Base-by-base conservation (phyloP, 2,888 invertebrate species). In the Anagyrus pseudococci region DNA sequence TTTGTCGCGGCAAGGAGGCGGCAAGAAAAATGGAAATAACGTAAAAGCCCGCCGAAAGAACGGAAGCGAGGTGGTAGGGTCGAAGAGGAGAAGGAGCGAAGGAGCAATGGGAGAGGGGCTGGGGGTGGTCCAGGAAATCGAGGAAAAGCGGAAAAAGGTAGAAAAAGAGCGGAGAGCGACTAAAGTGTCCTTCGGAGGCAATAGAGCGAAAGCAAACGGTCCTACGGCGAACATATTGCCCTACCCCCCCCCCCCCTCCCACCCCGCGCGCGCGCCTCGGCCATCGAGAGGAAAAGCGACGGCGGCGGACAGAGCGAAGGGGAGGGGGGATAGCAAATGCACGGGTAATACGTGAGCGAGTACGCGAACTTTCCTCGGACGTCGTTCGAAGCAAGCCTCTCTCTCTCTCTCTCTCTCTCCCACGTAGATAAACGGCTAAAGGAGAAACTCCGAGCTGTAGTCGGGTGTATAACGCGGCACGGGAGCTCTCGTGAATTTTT, bases 101-200 rank as follows among this genome's bases (percentile, higher is more conserved):
- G 33, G 7, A 13, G 33, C 33, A 33, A 33, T 13, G 44, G 10
- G 52, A 43, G 40, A 54, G 23, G 15, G 58, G 23, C 40, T 19
- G 50, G 47, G 50, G 26, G 29, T 23, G 40, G 43, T 52, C 63
- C 46, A 63, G 69, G 67, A 8, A 43, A 7, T n/a, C 43, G 17
- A 43, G 17, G 17, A 43, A 17, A 20, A 43, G 43, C 68, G 71
- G 67, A 33, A 20, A 43, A 8, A 43, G 43, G 43, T 4, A 17
- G 20, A 17, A 17, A 66, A 55, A 62, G 71, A 71, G 72, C 66
- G 63, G 19, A 61, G 19, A 7, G 57, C 50, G 67, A 59, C 69
- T 68, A 70, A 70, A 71, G 69, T 72, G 72, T 75, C 76, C 76
- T 76, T 77, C 69, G 70, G 70, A 77, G 70, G 73, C 76, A 76